Evolutionary conservation across 2,113 vertebrate species (phyloP), one percentile per base, ranked within the genome.

Genomic region (Isichthys henryi): DNA sequence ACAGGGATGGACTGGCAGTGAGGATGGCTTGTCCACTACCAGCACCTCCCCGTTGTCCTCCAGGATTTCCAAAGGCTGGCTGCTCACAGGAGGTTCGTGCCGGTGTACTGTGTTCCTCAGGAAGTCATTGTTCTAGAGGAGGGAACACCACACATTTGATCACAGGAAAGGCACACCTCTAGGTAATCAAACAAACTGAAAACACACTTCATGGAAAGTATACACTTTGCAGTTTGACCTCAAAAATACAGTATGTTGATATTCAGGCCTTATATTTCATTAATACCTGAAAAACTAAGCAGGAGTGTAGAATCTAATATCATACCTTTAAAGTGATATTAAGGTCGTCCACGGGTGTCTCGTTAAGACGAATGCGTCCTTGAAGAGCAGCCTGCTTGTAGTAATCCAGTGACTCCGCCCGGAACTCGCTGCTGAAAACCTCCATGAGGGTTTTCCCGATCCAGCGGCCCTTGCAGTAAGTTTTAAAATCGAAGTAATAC

Each of bases 381-480:
- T 95, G 96, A 53, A 92, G 94, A 70, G 95, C 95, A 0, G 98
- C 98, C 17, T 92, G 94, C 4, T 95, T 91, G 83, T 99, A 99
- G 88, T 97, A 99, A 49, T 96, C 91, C 23, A 98, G 56, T 0
- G 98, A 95, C 89, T 98, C 97, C 0, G 96, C 92, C 31, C 97
- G 96, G 94, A 99, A 99, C 94, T 99, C 98, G 3, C 92, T 95
- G 89, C 93, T 91, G 93, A 99, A 99, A 87, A 99, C 97, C 5
- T 99, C 95, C 87, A 94, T 88, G 3, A 99, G 96, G 90, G 93
- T 98, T 93, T 94, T 97, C 62, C 98, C 98, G 77, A 99, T 92
- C 98, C 98, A 99, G 49, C 98, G 97, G 5, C 98, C 98, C 93
- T 99, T 99, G 92, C 98, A 99, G 92, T 99, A 99, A 0, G 97